A percentile compares a stretch with the other conserved stretches of the same genome.
Evolutionary conservation across 2,113 vertebrate genomes (phyloP).

Genomic region (Oreocharis arfaki): DNA sequence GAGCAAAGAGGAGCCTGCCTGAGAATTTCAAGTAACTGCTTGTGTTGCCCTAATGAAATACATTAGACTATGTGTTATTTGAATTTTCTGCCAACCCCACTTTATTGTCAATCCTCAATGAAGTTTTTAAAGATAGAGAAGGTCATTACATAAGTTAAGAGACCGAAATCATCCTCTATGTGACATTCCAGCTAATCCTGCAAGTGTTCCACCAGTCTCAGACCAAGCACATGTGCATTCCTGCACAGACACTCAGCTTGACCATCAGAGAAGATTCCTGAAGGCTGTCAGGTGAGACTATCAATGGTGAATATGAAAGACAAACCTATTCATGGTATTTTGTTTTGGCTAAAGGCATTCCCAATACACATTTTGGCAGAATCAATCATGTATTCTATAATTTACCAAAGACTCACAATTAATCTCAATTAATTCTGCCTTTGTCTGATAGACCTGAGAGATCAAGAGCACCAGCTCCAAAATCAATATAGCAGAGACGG

Average conservation of each 20-base stretch:
- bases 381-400: not conserved
- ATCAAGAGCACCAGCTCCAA: not conserved
- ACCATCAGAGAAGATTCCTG: not conserved
- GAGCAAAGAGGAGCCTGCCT: not conserved
- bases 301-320: not conserved
- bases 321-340: not conserved
- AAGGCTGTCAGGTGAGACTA: not conserved
- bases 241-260: not conserved
- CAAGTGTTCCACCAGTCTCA: not conserved
- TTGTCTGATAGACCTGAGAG: not conserved
- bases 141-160: not conserved
- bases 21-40: not conserved
- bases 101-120: not conserved
- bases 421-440: not conserved
- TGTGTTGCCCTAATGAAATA: not conserved
- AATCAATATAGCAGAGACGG: not conserved
- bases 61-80: not conserved
- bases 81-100: not conserved
- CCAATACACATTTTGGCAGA: not conserved
- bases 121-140: not conserved
- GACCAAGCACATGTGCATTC: accelerated
- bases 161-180: not conserved
- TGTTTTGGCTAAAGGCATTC: not conserved
- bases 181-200: not conserved
- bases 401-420: not conserved